These are phyloP conservation scores for Ranitomeya variabilis DNA, from an alignment of 2,113 vertebrate species.

Conservation along the genomic window DNA sequence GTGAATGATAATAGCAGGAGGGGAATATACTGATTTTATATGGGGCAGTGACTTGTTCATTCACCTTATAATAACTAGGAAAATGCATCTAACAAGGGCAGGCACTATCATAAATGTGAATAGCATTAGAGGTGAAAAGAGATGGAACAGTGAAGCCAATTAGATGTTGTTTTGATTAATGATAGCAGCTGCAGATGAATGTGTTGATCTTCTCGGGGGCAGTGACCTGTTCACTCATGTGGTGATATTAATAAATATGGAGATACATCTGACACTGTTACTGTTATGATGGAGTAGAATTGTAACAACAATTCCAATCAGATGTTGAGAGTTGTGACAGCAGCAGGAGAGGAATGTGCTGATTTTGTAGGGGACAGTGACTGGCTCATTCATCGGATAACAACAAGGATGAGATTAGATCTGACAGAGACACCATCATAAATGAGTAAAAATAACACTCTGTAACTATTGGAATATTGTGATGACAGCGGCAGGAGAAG, in stretches of 20 bases:
- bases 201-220: background rate
- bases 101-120: no score
- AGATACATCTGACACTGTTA: background rate
- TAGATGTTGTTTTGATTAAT: background rate
- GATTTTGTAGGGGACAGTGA: background rate
- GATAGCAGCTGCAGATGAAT: background rate
- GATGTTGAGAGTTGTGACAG: background rate
- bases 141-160: background rate
- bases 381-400: background rate
- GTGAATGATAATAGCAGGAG: background rate
- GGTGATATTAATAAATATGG: background rate
- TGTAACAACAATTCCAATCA: background rate
- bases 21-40: background rate
- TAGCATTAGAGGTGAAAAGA: no score
- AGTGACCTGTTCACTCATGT: background rate
- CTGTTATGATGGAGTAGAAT: background rate
- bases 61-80: background rate
- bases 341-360: background rate
- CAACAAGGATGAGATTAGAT: background rate
- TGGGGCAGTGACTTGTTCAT: background rate
- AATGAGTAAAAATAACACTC: background rate
- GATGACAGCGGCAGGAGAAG: background rate
- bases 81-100: no score
- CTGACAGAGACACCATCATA: background rate
- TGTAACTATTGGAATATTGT: background rate